Conservation (phyloP, 2,888 invertebrate species). For the Girardia tigrina region DNA sequence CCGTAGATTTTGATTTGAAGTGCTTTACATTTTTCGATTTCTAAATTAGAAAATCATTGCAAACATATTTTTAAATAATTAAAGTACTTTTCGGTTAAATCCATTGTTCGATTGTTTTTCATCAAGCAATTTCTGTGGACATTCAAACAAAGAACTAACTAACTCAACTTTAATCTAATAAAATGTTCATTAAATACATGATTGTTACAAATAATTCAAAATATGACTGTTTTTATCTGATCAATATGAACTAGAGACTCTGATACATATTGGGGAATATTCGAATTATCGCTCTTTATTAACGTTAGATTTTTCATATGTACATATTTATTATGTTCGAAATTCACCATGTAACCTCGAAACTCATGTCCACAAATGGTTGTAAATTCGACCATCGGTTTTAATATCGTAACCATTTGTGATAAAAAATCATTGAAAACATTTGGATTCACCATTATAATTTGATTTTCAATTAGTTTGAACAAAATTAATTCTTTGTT, state of each 20-base stretch:
- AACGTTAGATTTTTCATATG: not conserved
- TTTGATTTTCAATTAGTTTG: too few relatives aligned
- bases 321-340: not conserved
- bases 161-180: not conserved
- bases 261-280: not conserved
- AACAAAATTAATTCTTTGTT: too few relatives aligned
- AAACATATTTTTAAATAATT: too few relatives aligned
- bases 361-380: constrained; percentile 1
- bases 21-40: not conserved
- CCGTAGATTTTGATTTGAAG: not conserved
- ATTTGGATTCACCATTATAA: too few relatives aligned
- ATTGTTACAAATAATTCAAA: not conserved
- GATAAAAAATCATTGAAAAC: not conserved
- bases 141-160: not conserved
- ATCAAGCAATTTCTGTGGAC: not conserved
- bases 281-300: not conserved
- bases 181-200: not conserved
- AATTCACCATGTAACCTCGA: not conserved
- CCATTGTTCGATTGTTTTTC: too few relatives aligned
- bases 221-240: not conserved
- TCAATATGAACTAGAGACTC: not conserved
- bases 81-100: too few relatives aligned
- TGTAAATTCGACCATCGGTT: not conserved
- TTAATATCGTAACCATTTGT: not conserved
- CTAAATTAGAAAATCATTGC: not conserved